Evolutionary conservation across 2,113 vertebrate species (phyloP), one percentile per base, ranked within the genome.

Genomic region (Hylia prasina): DNA sequence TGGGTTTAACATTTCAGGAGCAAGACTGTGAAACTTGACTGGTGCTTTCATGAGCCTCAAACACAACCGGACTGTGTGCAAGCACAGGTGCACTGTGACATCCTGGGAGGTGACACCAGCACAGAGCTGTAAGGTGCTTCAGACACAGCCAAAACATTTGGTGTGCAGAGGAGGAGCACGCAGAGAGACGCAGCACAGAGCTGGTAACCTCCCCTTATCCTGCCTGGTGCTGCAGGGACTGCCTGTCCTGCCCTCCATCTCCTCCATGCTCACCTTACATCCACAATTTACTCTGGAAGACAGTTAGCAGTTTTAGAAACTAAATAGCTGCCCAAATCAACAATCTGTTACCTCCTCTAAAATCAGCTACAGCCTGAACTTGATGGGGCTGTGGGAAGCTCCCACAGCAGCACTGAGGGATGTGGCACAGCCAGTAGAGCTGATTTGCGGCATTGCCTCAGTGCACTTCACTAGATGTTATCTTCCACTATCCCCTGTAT

Each of bases 1-100:
- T 2, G 5, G 30, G 14, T 81, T 72, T 42, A 31, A 31, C 39
- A 35, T 28, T 42, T 80, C 8, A 15, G 48, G 53, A 61, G 24
- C 2, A 2, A 60, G 64, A 30, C 40, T 51, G 21, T 31, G n/a
- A 75, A 89, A 47, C 8, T 18, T 39, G 27, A 14, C 11, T 37
- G 30, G 42, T 71, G 48, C 40, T 65, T 53, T 53, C 71, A 39
- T 13, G 4, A 3, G 25, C 17, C 18, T 48, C 27, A 57, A 56
- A 39, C 18, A 44, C 47, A 39, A 39, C 5, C 6, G 35, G 18
- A 9, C 50, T 6, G 8, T 45, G 15, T 21, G 13, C 4, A 18
- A 42, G 16, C 44, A 54, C 0, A 1, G 21, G 7, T 11, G n/a
- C 31, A 9, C 33, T 13, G 21, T n/a, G 53, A 58, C 9, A 10